Conservation (phyloP, 1,140 invertebrate genomes). For the Dendroctonus ponderosae region DNA sequence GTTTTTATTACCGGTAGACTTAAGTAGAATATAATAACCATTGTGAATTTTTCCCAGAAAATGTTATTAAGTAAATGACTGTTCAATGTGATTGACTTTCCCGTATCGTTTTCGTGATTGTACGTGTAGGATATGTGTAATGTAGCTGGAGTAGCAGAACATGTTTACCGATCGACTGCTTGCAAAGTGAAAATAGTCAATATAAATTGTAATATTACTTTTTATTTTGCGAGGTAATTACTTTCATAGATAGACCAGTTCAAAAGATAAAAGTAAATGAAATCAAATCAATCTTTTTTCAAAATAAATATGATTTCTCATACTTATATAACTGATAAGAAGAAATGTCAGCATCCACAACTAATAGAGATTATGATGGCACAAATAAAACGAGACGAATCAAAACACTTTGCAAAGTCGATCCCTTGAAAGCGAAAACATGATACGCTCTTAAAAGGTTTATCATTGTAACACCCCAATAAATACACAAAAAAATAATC, state of each 20-base stretch:
- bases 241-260: not conserved
- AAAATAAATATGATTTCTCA: too few relatives aligned
- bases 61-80: constrained; percentile 15
- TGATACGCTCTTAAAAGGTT: not conserved
- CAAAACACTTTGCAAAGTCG: not conserved
- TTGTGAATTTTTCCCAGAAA: constrained; percentile 1
- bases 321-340: too few relatives aligned
- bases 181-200: not conserved
- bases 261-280: not conserved
- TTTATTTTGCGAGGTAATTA: not conserved
- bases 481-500: constrained; percentile 22
- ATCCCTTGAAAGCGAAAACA: not conserved
- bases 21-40: not conserved
- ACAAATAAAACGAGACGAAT: not conserved
- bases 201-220: not conserved
- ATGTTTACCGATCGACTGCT: not conserved
- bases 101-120: constrained; percentile 20
- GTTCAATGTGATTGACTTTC: constrained; percentile 29
- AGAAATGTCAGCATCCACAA: too few relatives aligned
- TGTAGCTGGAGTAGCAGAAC: constrained; percentile 1
- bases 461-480: constrained; percentile 3
- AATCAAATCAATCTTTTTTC: not conserved
- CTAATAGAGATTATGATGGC: not conserved
- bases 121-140: constrained; percentile 24
- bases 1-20: not conserved